Evolutionary conservation across 92 coral and sea anemone species (phyloP), one percentile per base, ranked within the genome.

Genomic region (Scolanthus callimorphus): DNA sequence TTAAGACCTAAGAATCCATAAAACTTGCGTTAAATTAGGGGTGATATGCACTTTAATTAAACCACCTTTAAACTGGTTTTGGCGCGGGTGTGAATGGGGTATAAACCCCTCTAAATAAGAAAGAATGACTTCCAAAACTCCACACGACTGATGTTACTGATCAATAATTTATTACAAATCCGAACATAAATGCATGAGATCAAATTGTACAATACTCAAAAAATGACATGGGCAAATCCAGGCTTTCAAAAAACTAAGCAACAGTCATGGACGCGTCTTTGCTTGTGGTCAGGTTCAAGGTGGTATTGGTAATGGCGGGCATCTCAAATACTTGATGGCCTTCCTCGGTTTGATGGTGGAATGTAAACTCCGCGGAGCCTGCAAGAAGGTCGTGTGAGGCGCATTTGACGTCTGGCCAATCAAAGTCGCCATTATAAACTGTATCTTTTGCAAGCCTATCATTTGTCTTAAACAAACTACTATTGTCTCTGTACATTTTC

Each of bases 271-370:
- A 66, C 21, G 3, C 52, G 49, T 66, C 73, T 25, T 66, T 66
- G 43, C 49, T 76, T 2, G 82, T 60, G 4, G 67, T 77, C 46
- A 74, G 62, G 19, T 70, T 69, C 37, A 51, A 64, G 27, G 70
- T 28, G 17, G 48, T 70, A 38, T 60, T 54, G 49, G 59, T 45
- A 17, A 69, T 64, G 15, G 67, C 81, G 3, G 81, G 64, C n/a
- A 86, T 71, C 15, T 79, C 55, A 29, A 71, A 91, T 37, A 87
- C 60, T 65, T 76, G 82, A 51, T 91, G 97, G 3, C 97, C 97
- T 17, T 65, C 77, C 76, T 91, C 97, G 9, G 77, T 79, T 62
- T 83, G 83, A 50, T 79, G 97, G 39, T 91, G 87, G 56, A 91
- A 87, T 65, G 68, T 73, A 48, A 80, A 71, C 27, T 59, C 50